These are phyloP conservation scores for Anhinga rufa DNA, from an alignment of 2,113 vertebrate genomes.

Conservation along the genomic window DNA sequence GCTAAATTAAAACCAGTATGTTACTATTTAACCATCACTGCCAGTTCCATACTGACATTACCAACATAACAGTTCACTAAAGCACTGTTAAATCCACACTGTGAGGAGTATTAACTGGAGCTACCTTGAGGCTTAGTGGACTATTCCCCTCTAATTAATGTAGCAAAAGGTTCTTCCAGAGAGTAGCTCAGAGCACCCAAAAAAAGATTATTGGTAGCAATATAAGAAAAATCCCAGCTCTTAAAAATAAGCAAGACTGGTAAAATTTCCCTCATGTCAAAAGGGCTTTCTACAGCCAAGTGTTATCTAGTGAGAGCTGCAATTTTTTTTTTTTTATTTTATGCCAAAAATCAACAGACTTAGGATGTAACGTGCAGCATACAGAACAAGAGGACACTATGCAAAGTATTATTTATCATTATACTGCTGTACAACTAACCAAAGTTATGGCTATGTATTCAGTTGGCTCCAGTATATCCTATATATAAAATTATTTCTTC, in stretches of 20 bases:
- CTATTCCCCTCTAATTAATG: background rate
- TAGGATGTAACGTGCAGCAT: background rate
- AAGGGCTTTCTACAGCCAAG: background rate
- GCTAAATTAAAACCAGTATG: constrained; percentile 58
- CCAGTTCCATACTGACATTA: background rate
- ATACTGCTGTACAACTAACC: background rate
- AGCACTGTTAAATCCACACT: background rate
- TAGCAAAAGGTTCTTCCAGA: background rate
- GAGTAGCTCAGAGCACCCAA: background rate
- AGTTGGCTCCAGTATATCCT: background rate
- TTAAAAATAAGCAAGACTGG: background rate
- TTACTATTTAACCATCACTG: background rate
- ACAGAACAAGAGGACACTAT: background rate
- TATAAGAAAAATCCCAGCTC: background rate
- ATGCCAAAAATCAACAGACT: background rate
- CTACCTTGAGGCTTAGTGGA: background rate
- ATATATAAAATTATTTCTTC: background rate
- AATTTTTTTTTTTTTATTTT: background rate
- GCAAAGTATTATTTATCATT: background rate
- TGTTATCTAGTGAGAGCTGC: background rate
- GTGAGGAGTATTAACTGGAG: background rate
- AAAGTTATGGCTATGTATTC: background rate
- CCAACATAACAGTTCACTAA: background rate
- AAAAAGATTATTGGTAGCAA: background rate
- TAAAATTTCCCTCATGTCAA: background rate